Evolutionary conservation across 2,113 vertebrate genomes (phyloP), one percentile per base, ranked within the genome.

Genomic region (Sapayoa aenigma): DNA sequence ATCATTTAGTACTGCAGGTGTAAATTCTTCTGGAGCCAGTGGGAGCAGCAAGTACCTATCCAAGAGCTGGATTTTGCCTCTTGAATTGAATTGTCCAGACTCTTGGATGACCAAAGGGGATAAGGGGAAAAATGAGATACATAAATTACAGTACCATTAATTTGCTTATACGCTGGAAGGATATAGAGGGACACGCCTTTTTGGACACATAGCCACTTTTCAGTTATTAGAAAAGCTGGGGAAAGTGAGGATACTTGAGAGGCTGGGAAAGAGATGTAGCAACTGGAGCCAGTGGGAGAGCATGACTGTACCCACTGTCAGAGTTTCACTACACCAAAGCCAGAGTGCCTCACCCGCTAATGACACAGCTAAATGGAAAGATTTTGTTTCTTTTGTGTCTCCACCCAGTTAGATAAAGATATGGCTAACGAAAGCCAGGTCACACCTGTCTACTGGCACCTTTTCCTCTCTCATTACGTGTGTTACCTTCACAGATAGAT

Each of bases 381-480:
- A 87, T 93, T 90, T 96, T 95, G 80, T 93, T 96, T 89, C 92
- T 87, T 94, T 92, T 92, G 89, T 73, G 90, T 50, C 95, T 94
- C 96, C 96, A 97, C 96, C 96, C 95, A 95, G 93, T 78, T 81
- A 95, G 95, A 96, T 97, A 96, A 96, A 96, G 88, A 76, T 81
- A 92, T 3, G 56, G 93, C 60, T 93, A 93, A 97, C 2, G 90
- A 96, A 95, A 97, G 85, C 68, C 72, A 73, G 53, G 95, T 96
- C 95, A 97, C 96, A 95, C 96, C 95, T 97, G 95, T 94, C 93
- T 97, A 74, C 92, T 96, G 93, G 95, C 95, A 96, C 86, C 83
- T 84, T 93, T 87, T 92, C 88, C 95, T 94, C 90, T 84, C 85
- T 95, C 56, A 84, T 96, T 95, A 95, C 1, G 4, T 5, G 11